phyloP scores from a whole-genome alignment of 2,797 vertebrate species.

The Pitangus sulphuratus region DNA sequence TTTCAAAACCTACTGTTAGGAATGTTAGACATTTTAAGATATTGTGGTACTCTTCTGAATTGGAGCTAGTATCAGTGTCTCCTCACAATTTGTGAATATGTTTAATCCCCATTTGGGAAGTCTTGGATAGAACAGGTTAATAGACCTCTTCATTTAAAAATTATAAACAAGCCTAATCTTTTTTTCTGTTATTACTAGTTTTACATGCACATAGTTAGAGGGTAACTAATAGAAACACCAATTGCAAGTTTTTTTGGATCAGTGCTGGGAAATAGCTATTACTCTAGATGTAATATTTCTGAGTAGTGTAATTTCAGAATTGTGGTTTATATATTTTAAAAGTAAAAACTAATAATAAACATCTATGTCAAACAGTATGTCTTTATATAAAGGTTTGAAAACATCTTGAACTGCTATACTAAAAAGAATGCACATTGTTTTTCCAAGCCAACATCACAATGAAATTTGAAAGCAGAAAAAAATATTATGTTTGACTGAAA shows the following conservation, averaged over 20 bases:
- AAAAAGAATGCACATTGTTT: neutral
- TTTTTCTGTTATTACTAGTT: neutral
- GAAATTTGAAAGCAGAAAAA: neutral
- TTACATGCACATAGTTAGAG: neutral
- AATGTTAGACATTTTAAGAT: neutral
- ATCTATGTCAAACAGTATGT: neutral
- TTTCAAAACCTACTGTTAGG: neutral
- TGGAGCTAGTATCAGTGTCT: neutral
- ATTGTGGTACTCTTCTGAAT: neutral
- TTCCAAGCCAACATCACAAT: neutral
- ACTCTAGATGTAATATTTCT: neutral
- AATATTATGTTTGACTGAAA: neutral
- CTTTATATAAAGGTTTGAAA: neutral
- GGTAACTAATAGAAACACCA: neutral
- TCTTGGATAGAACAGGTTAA: neutral
- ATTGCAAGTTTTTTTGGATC: neutral
- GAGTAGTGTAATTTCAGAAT: neutral
- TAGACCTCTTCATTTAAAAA: neutral
- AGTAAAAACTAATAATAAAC: neutral
- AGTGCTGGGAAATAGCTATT: neutral
- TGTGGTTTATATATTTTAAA: neutral
- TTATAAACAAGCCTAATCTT: neutral
- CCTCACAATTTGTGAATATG: neutral
- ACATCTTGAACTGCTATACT: neutral
- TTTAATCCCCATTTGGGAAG: neutral